Conservation (phyloP, 2,797 vertebrate genomes). For the Cryptoblepharus egeriae region DNA sequence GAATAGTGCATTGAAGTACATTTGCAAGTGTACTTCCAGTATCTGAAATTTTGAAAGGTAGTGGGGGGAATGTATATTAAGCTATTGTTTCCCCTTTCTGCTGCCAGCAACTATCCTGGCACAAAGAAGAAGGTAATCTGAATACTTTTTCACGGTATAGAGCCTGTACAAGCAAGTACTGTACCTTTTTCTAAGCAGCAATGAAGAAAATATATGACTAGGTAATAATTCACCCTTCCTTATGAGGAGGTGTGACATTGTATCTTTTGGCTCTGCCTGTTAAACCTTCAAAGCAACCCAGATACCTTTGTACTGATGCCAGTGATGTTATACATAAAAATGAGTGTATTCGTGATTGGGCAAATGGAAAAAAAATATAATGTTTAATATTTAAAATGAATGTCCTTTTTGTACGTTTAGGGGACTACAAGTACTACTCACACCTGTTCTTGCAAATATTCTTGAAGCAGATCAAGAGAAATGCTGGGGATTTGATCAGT, state of each 20-base stretch:
- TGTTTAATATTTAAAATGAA: constrained; percentile 5
- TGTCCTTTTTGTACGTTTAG: constrained; percentile 76
- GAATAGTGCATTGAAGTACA: too few relatives aligned
- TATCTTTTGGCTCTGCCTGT: background rate
- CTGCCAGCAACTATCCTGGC: background rate
- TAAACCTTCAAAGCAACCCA: background rate
- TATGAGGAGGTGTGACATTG: background rate
- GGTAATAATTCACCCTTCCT: background rate
- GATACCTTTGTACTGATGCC: background rate
- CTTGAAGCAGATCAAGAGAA: constrained; percentile 97
- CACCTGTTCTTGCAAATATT: constrained; percentile 96
- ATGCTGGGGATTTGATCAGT: constrained; percentile 98
- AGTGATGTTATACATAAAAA: background rate
- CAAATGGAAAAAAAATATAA: background rate
- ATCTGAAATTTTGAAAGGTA: background rate
- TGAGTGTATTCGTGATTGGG: background rate
- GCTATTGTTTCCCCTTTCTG: background rate
- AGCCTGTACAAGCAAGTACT: background rate
- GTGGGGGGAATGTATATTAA: background rate
- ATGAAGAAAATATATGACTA: background rate
- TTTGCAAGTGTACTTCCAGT: background rate
- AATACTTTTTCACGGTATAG: background rate
- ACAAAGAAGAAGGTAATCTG: background rate
- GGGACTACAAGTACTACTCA: constrained; percentile 92
- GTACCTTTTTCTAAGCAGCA: background rate